A percentile compares a stretch with the other conserved stretches of the same genome.
Conservation (phyloP, 2,113 vertebrate genomes). For the Serinus canaria region DNA sequence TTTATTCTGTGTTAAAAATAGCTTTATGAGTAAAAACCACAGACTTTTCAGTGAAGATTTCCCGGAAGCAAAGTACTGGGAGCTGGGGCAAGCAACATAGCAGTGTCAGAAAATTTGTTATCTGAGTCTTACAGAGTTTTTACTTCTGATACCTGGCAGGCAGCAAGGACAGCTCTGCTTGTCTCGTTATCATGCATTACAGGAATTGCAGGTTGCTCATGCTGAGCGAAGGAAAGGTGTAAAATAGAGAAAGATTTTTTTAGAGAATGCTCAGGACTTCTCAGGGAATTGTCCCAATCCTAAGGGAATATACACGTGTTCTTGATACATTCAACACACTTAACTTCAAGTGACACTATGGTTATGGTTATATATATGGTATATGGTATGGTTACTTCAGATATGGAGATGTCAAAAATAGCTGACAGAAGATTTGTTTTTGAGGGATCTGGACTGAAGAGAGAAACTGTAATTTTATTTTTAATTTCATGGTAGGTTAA, state of each 20-base stretch:
- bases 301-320: not conserved
- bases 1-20: not conserved
- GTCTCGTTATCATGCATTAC: not conserved
- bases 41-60: not conserved
- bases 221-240: not conserved
- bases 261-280: not conserved
- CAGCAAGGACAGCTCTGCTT: not conserved
- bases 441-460: not conserved
- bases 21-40: not conserved
- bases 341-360: not conserved
- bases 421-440: not conserved
- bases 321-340: not conserved
- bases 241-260: not conserved
- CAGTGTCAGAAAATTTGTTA: not conserved
- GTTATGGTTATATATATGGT: too few species aligned
- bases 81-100: not conserved
- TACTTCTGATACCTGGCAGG: not conserved
- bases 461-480: not conserved
- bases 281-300: not conserved
- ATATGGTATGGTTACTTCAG: not conserved
- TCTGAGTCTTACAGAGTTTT: not conserved
- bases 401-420: not conserved
- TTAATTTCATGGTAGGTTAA: not conserved
- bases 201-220: not conserved
- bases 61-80: not conserved